Evolutionary conservation across 2,113 vertebrate genomes (phyloP), one percentile per base, ranked within the genome.

Genomic region (Macrotis lagotis): DNA sequence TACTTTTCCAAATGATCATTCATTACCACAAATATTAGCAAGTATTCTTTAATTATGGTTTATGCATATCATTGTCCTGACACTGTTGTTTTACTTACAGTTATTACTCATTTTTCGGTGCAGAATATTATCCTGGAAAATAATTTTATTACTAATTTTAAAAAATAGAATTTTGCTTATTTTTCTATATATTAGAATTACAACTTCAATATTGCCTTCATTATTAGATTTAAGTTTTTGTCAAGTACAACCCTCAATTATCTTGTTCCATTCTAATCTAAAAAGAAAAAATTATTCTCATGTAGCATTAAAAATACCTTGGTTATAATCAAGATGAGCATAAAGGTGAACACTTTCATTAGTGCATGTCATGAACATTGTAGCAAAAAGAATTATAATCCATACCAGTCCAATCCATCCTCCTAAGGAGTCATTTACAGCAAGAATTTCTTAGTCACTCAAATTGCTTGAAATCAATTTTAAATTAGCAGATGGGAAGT

Each of bases 301-400:
- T 96, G n/a, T 92, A 92, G 89, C 92, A 91, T 94, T 94, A 97
- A 96, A 96, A 98, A 95, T 96, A 96, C 66, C 90, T 96, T 96
- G 91, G 97, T 95, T 96, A 97, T 96, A 97, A 97, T 96, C 96
- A 96, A 96, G 59, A 95, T 26, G 91, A 97, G 96, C 93, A 96
- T 74, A 95, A 97, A 97, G 59, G 97, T 97, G 96, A 97, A 97
- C 88, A 97, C 95, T 98, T 98, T 97, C 97, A 97, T 98, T 98
- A 98, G 95, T 95, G 96, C 37, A 90, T 96, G 95, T 96, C 97
- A 96, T 95, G 95, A 95, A 90, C 90, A 95, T 93, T 96, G 95
- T 95, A 95, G 83, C 94, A 96, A 95, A 95, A 97, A 97, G 96
- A 98, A 94, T 97, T 97, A 97, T 95, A 93, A 96, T 83, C 44